phyloP scores from a whole-genome alignment of 2,888 invertebrate genomes.

The Periphyllus acericola region DNA sequence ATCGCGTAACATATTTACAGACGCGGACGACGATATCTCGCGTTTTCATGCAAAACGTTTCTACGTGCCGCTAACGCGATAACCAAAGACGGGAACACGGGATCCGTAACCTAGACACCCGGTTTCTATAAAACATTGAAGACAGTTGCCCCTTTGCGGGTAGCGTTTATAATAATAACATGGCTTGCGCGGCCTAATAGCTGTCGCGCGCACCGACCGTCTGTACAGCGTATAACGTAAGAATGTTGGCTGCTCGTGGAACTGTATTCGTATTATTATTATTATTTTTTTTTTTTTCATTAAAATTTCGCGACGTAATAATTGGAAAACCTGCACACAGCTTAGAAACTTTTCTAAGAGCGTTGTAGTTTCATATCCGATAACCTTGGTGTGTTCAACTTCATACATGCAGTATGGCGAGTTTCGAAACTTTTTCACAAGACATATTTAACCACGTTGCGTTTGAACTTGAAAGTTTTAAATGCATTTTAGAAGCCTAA shows the following conservation, averaged over 20 bases:
- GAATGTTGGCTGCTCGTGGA: not conserved
- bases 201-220: not conserved
- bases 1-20: not conserved
- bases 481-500: not conserved
- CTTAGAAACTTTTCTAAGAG: slow-evolving; percentile 20
- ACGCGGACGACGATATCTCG: not conserved
- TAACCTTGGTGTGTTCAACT: slow-evolving; percentile 33
- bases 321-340: slow-evolving; percentile 21
- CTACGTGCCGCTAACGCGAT: too few relatives aligned
- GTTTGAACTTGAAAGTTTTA: slow-evolving; percentile 46
- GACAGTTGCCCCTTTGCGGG: not conserved
- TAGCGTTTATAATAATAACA: not conserved
- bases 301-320: slow-evolving; percentile 18
- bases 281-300: not conserved
- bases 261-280: not conserved
- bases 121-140: not conserved
- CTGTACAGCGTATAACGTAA: too few relatives aligned
- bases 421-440: slow-evolving; percentile 8
- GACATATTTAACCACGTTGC: slow-evolving; percentile 3
- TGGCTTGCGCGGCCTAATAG: too few relatives aligned
- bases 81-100: not conserved
- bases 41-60: not conserved
- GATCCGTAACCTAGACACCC: not conserved
- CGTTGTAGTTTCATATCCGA: slow-evolving; percentile 35
- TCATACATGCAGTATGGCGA: not conserved